Evolutionary conservation across 2,888 invertebrate genomes (phyloP).

Genomic region (Leistus spinibarbis): DNA sequence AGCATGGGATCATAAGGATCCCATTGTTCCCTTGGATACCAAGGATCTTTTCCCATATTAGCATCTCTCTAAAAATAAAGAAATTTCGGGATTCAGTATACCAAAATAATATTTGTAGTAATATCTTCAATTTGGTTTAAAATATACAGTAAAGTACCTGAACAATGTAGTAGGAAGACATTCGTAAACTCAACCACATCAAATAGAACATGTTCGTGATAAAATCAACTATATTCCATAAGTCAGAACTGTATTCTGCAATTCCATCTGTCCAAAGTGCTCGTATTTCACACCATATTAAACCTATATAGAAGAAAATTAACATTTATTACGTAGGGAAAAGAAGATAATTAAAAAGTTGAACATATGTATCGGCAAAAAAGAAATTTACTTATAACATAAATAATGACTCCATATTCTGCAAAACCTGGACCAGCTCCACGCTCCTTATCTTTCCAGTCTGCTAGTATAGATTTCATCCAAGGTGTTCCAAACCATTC

Average conservation of each 20-base stretch:
- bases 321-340: neutral
- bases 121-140: neutral
- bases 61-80: constrained; percentile 65
- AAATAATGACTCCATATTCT: constrained; percentile 82
- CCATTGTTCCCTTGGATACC: constrained; percentile 90
- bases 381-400: constrained; percentile 75
- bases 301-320: constrained; percentile 65
- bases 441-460: constrained; percentile 79
- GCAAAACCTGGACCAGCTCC: constrained; percentile 81
- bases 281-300: constrained; percentile 93
- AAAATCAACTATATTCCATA: constrained; percentile 99
- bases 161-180: constrained; percentile 86
- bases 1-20: constrained; percentile 95
- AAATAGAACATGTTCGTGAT: constrained; percentile 96
- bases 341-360: neutral
- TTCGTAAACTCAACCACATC: constrained; percentile 86
- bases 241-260: constrained; percentile 88
- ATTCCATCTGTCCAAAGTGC: constrained; percentile 90
- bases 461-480: constrained; percentile 74
- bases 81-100: neutral
- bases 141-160: constrained; percentile 68
- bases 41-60: constrained; percentile 73
- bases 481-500: constrained; percentile 80
- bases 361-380: constrained; percentile 47
- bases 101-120: neutral